Evolutionary conservation across 2,797 vertebrate genomes (phyloP).

Genomic region (Melanotaenia parkinsoni): DNA sequence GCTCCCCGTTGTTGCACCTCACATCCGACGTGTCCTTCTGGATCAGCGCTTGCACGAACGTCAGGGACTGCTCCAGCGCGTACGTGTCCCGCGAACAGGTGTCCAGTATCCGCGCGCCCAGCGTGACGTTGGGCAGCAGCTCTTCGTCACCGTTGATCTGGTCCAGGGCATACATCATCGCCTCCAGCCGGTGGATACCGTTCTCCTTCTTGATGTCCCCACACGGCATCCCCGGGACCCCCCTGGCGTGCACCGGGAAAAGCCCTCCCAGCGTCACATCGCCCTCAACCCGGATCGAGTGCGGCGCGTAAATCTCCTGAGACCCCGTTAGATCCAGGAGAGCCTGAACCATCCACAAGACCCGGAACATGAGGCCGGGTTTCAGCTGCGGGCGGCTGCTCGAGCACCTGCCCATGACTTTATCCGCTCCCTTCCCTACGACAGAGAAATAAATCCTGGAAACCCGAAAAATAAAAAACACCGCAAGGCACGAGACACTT

Average conservation of each 20-base stretch:
- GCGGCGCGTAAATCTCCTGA: slow-evolving; percentile 94
- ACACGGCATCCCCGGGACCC: slow-evolving; percentile 86
- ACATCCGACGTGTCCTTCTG: slow-evolving; percentile 97
- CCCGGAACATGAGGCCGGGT: slow-evolving; percentile 54
- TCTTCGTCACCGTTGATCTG: slow-evolving; percentile 95
- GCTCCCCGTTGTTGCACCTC: slow-evolving; percentile 94
- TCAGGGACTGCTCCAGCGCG: slow-evolving; percentile 95
- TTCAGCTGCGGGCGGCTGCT: neutral
- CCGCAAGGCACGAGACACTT: slow-evolving; percentile 55
- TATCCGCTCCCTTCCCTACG: neutral
- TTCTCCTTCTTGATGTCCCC: slow-evolving; percentile 94
- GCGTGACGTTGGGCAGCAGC: slow-evolving; percentile 93
- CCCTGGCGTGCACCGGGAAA: slow-evolving; percentile 93
- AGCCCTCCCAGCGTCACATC: slow-evolving; percentile 96
- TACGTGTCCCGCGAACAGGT: slow-evolving; percentile 97
- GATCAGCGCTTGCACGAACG: slow-evolving; percentile 96
- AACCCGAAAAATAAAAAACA: neutral
- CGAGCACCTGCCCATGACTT: slow-evolving; percentile 58
- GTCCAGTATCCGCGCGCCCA: slow-evolving; percentile 94
- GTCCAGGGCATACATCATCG: slow-evolving; percentile 96
- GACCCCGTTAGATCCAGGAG: slow-evolving; percentile 77
- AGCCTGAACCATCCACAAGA: slow-evolving; percentile 73
- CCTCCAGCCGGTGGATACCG: slow-evolving; percentile 95
- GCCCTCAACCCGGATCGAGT: slow-evolving; percentile 94
- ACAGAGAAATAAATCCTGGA: slow-evolving; percentile 4